phyloP scores from a whole-genome alignment of 2,888 invertebrate species.

The Drosophila aldrichi region DNA sequence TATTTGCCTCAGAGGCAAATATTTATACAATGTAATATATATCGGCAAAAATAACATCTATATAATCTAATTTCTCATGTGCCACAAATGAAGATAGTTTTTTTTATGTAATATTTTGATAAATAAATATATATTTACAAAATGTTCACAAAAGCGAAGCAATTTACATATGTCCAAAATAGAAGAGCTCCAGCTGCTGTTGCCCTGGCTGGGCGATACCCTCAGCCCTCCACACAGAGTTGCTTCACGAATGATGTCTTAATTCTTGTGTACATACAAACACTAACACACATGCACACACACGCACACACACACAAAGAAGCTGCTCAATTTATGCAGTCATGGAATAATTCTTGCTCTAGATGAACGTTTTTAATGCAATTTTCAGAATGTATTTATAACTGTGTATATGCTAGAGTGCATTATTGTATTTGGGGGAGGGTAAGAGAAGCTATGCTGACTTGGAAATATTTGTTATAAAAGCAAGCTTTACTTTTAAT shows the following conservation, averaged over 20 bases:
- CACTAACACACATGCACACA: neutral
- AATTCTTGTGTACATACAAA: neutral
- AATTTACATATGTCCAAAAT: neutral
- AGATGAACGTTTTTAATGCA: neutral
- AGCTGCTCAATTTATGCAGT: neutral
- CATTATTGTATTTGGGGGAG: neutral
- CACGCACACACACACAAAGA: neutral
- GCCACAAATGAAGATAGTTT: neutral
- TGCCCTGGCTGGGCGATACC: neutral
- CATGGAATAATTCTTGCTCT: neutral
- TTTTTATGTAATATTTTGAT: neutral
- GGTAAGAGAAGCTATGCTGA: neutral
- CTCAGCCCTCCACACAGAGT: neutral
- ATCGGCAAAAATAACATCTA: neutral
- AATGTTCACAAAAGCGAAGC: conserved; percentile 1
- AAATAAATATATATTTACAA: neutral
- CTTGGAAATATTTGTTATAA: neutral
- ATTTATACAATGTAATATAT: neutral
- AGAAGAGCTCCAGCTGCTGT: neutral
- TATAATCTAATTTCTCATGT: neutral
- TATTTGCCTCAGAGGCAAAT: neutral
- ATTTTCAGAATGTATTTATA: neutral
- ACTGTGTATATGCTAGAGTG: neutral
- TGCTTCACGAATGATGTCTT: neutral
- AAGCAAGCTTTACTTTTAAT: too few relatives aligned